phyloP scores from a whole-genome alignment of 2,113 vertebrate genomes.

The Raja brachyura region DNA sequence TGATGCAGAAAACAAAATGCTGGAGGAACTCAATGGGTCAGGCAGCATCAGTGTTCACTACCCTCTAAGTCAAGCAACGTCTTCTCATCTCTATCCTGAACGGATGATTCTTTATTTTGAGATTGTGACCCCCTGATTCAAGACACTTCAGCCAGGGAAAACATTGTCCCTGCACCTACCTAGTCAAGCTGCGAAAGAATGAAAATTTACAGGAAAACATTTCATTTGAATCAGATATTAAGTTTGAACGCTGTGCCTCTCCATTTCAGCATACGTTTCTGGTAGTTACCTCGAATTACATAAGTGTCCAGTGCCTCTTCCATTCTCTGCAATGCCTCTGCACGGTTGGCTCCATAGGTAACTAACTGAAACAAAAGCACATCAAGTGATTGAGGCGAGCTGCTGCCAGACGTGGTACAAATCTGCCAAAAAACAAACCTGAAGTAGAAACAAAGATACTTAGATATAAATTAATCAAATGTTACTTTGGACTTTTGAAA shows the following conservation, averaged over 20 bases:
- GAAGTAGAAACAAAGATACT: background rate
- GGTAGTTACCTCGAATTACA: constrained; percentile 82
- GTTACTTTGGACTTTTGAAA: background rate
- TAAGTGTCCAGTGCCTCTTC: constrained; percentile 88
- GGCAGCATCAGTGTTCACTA: too few species aligned
- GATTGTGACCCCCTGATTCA: too few species aligned
- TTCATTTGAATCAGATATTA: constrained; percentile 66
- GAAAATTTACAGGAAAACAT: constrained; percentile 62
- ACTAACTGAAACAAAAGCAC: constrained; percentile 66
- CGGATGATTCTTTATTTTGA: too few species aligned
- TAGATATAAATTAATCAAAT: background rate
- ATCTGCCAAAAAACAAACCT: too few species aligned
- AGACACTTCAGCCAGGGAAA: too few species aligned
- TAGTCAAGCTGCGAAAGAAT: constrained; percentile 43
- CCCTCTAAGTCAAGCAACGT: too few species aligned
- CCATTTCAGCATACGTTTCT: constrained; percentile 41
- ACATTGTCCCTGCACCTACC: too few species aligned
- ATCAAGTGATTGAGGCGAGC: background rate
- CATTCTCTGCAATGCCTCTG: constrained; percentile 79
- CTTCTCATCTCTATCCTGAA: too few species aligned
- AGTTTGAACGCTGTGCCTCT: constrained; percentile 63
- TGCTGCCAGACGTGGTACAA: background rate
- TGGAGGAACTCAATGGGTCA: too few species aligned
- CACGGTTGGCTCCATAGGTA: constrained; percentile 75
- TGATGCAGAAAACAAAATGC: too few species aligned